A percentile compares a stretch with the other conserved stretches of the same genome.
Evolutionary conservation across 2,113 vertebrate species (phyloP).

Genomic region (Oryctolagus cuniculus): DNA sequence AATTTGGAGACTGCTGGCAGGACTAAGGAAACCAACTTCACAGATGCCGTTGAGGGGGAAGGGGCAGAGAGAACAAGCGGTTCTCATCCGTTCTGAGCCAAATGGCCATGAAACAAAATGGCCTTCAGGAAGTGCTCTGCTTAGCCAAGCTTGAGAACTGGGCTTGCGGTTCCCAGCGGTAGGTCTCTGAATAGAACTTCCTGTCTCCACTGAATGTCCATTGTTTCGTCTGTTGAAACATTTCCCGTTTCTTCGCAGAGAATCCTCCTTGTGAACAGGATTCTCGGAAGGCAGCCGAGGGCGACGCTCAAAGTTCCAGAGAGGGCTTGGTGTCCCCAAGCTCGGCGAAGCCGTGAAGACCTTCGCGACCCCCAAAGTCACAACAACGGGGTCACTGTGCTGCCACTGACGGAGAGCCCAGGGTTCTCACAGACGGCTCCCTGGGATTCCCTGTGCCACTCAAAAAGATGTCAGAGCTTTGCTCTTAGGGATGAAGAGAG

Average conservation of each 20-base stretch:
- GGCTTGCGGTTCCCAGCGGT: too few relatives aligned
- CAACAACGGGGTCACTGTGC: too few relatives aligned
- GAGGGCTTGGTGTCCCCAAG: neutral
- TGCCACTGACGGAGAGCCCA: neutral
- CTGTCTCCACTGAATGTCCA: neutral
- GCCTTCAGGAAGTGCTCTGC: too few relatives aligned
- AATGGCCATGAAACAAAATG: too few relatives aligned
- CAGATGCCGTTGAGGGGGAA: neutral
- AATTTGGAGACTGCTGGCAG: neutral
- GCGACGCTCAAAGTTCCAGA: neutral
- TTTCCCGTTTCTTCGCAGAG: slow-evolving; percentile 31
- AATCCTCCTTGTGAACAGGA: neutral
- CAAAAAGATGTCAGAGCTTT: neutral
- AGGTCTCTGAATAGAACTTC: neutral
- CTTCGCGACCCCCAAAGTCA: neutral
- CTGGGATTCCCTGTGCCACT: neutral
- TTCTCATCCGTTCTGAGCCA: too few relatives aligned
- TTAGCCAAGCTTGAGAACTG: too few relatives aligned
- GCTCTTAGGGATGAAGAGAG: neutral
- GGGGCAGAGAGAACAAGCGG: neutral
- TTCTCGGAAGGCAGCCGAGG: neutral
- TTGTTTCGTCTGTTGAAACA: neutral
- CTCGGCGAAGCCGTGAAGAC: neutral
- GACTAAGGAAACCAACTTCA: slow-evolving; percentile 14
- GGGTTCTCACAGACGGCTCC: neutral